phyloP scores from a whole-genome alignment of 2,888 invertebrate species.

The Anorthoa munda region DNA sequence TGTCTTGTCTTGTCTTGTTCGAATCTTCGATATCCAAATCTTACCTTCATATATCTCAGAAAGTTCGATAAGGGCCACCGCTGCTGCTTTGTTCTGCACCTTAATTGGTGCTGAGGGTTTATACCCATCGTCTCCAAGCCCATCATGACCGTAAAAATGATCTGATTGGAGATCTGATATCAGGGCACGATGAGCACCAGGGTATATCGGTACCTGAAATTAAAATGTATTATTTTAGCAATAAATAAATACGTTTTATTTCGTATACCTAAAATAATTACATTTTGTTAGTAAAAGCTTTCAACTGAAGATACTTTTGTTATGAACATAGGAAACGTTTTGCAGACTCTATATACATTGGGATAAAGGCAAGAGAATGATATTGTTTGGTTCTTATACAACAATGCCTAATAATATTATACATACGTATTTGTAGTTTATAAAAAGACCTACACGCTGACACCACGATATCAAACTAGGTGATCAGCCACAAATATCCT shows the following conservation, averaged over 20 bases:
- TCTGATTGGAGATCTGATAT: slow-evolving; percentile 74
- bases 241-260: no score
- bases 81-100: slow-evolving; percentile 88
- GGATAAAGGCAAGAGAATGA: no score
- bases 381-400: background rate
- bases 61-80: slow-evolving; percentile 90
- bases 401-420: background rate
- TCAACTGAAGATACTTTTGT: no score
- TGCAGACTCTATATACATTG: no score
- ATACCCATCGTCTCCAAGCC: slow-evolving; percentile 92
- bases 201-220: slow-evolving; percentile 92
- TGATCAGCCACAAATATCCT: background rate
- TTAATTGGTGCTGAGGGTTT: slow-evolving; percentile 70
- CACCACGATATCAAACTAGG: background rate
- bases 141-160: slow-evolving; percentile 91
- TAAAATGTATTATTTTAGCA: slow-evolving; percentile 39
- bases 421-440: background rate
- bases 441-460: background rate
- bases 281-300: no score
- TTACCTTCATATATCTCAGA: slow-evolving; percentile 88
- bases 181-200: slow-evolving; percentile 89
- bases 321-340: no score
- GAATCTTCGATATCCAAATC: background rate
- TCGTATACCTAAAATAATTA: no score
- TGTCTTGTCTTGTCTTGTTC: no score